Conservation (phyloP, 2,888 invertebrate genomes). For the Melieria omissa region DNA sequence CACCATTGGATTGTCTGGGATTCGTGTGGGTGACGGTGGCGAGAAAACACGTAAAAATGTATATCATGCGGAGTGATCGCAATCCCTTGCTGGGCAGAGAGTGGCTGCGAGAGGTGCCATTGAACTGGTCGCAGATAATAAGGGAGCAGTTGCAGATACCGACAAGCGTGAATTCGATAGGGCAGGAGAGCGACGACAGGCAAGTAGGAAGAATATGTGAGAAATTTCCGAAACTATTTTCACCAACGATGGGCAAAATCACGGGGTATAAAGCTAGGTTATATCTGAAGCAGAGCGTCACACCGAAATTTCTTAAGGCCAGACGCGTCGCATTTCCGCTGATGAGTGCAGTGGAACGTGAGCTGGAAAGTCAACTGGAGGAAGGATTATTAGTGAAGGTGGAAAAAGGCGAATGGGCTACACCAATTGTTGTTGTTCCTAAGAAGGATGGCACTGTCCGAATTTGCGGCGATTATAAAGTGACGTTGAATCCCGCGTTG, state of each 20-base stretch:
- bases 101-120: constrained; percentile 29
- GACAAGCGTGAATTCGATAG: neutral
- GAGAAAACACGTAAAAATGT: constrained; percentile 18
- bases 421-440: constrained; percentile 54
- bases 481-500: constrained; percentile 26
- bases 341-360: constrained; percentile 42
- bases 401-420: constrained; percentile 51
- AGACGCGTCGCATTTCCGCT: constrained; percentile 33
- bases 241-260: no score
- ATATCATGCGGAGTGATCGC: constrained; percentile 33
- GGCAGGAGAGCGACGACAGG: constrained; percentile 5
- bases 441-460: constrained; percentile 50
- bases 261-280: neutral
- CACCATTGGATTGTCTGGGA: constrained; percentile 30
- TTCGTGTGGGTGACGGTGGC: constrained; percentile 25
- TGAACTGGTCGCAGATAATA: constrained; percentile 26
- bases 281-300: constrained; percentile 14
- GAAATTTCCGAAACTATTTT: constrained; percentile 18
- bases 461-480: constrained; percentile 48
- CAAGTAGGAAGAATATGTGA: constrained; percentile 23
- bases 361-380: constrained; percentile 31
- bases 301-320: constrained; percentile 40
- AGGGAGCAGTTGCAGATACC: neutral
- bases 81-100: constrained; percentile 36
- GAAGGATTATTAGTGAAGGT: constrained; percentile 42